Evolutionary conservation across 2,888 invertebrate species (phyloP).

Genomic region (Tipula confusa): DNA sequence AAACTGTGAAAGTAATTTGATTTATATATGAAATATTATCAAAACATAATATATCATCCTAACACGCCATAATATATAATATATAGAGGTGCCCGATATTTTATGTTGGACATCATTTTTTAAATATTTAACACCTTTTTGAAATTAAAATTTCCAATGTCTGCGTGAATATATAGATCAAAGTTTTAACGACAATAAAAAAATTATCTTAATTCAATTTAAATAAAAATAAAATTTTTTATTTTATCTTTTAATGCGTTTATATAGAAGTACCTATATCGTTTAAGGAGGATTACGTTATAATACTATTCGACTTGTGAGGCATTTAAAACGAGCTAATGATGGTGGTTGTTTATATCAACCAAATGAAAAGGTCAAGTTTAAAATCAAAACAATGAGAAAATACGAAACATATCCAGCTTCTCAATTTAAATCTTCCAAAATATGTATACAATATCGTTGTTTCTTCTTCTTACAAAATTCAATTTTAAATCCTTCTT

Average conservation of each 20-base stretch:
- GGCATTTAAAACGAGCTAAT: not conserved
- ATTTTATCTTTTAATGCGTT: not conserved
- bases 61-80: not conserved
- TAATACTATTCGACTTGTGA: not conserved
- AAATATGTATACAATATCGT: not conserved
- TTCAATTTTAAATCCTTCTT: not conserved
- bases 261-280: not conserved
- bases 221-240: not conserved
- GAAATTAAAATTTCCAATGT: not conserved
- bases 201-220: constrained; percentile 21
- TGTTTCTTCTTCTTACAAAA: not conserved
- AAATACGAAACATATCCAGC: not conserved
- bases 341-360: not conserved
- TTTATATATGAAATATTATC: not conserved
- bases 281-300: not conserved
- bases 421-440: not conserved
- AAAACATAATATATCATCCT: not conserved
- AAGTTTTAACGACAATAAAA: not conserved
- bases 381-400: not conserved
- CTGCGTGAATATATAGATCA: not conserved
- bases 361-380: not conserved
- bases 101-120: not conserved
- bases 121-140: not conserved
- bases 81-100: not conserved
- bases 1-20: not conserved